phyloP scores from a whole-genome alignment of 2,888 invertebrate genomes.

The Pristionchus entomophagus region DNA sequence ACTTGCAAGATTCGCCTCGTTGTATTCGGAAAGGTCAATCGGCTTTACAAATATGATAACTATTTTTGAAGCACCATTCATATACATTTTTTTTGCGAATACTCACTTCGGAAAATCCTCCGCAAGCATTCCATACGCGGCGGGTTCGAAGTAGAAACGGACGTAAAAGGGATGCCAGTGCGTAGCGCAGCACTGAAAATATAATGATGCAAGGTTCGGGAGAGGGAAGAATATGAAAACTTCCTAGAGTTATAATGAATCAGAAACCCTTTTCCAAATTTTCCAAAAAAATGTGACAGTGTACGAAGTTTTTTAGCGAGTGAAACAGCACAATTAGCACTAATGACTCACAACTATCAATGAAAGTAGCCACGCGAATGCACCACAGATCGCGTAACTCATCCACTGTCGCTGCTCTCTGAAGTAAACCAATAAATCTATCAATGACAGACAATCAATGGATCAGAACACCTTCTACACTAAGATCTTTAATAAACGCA shows the following conservation, averaged over 20 bases:
- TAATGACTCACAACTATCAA: not conserved
- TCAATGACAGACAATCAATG: too few relatives aligned
- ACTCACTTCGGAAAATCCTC: constrained; percentile 23
- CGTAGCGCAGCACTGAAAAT: not conserved
- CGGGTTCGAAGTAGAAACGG: constrained; percentile 31
- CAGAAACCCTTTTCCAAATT: too few relatives aligned
- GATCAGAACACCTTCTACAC: not conserved
- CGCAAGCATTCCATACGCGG: constrained; percentile 8
- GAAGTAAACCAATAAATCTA: not conserved
- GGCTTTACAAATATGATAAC: too few relatives aligned
- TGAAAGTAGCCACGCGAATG: not conserved
- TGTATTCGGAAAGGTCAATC: not conserved
- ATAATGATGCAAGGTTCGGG: too few relatives aligned
- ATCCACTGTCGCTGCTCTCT: constrained; percentile 17
- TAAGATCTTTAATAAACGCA: not conserved
- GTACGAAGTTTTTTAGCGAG: not conserved
- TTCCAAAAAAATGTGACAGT: not conserved
- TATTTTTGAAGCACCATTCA: not conserved
- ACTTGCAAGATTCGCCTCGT: not conserved
- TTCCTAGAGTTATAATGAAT: not conserved
- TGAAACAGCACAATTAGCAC: not conserved
- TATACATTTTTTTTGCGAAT: not conserved
- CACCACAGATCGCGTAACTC: not conserved
- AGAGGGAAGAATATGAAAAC: too few relatives aligned
- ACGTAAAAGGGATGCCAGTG: constrained; percentile 41